These are phyloP conservation scores for Hozukius guyotensis DNA, from an alignment of 2,797 vertebrate species.

Conservation along the genomic window DNA sequence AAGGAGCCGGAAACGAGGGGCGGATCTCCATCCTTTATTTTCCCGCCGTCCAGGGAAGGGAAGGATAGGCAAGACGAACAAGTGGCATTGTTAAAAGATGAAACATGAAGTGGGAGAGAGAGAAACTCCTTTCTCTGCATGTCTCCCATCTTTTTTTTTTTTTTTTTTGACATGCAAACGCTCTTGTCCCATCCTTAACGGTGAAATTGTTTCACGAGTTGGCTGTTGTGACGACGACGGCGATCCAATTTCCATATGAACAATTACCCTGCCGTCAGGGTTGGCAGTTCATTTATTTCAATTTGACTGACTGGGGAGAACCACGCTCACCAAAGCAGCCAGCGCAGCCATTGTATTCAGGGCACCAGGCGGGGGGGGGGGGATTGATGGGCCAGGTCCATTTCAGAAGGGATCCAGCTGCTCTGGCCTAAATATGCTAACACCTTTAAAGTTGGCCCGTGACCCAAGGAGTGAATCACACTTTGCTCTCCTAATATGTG, in stretches of 20 bases:
- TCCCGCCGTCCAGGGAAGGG: neutral
- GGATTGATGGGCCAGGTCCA: slow-evolving; percentile 54
- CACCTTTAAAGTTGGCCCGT: slow-evolving; percentile 61
- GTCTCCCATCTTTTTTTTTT: slow-evolving; percentile 27
- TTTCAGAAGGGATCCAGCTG: slow-evolving; percentile 64
- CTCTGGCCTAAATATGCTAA: slow-evolving; percentile 70
- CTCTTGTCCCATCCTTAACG: slow-evolving; percentile 49
- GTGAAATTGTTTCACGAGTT: slow-evolving; percentile 68
- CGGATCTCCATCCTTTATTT: slow-evolving; percentile 40
- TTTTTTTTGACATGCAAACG: slow-evolving; percentile 50
- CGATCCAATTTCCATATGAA: slow-evolving; percentile 86
- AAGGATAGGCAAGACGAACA: slow-evolving; percentile 30
- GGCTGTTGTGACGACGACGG: slow-evolving; percentile 72
- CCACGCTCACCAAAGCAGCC: slow-evolving; percentile 61
- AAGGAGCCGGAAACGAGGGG: slow-evolving; percentile 51
- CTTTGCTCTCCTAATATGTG: slow-evolving; percentile 1
- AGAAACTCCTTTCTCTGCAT: slow-evolving; percentile 47
- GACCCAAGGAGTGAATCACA: slow-evolving; percentile 50
- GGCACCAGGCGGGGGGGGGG: slow-evolving; percentile 50
- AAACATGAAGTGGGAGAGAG: slow-evolving; percentile 60
- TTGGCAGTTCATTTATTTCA: slow-evolving; percentile 87
- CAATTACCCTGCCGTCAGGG: slow-evolving; percentile 82
- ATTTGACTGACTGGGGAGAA: slow-evolving; percentile 81
- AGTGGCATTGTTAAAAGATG: slow-evolving; percentile 57
- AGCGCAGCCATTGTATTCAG: slow-evolving; percentile 69